Base-by-base conservation (phyloP, 2,113 vertebrate species). In the Neotoma lepida region DNA sequence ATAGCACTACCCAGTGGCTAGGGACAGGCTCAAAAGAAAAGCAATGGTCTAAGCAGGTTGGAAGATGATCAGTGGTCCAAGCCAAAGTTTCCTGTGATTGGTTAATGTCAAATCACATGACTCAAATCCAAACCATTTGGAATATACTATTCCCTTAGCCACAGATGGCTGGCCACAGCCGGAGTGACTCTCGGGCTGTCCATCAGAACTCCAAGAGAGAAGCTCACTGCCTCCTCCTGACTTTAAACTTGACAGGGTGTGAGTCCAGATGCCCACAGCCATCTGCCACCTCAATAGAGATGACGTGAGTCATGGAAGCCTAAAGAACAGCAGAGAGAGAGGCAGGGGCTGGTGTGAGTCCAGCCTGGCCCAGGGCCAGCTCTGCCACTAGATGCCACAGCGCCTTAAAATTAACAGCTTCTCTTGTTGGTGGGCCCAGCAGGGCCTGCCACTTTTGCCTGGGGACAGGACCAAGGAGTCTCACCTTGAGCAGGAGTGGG, bases 401-500 rank as follows among this genome's bases (percentile, higher is more conserved):
- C 39, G 51, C 33, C 76, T 10, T 6, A 18, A 61, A 68, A 46
- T 30, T 7, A 41, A 74, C 33, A 46, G 12, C 8, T 30, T 87
- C 66, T 41, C 58, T 17, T 22, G 13, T 35, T 1, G 35, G 63
- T 13, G 1, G 61, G 56, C 81, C 78, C 4, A 9, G 22, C 18
- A 10, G 17, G 15, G 44, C 56, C 89, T 28, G 9, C 12, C 28
- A 0, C 51, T 49, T 90, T 20, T 2, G 20, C 44, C 2, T 0
- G 1, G 49, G 13, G 46, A 49, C 8, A 81, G 70, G 33, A 49
- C 88, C 2, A 3, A 15, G 26, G 51, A 44, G 2, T 13, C 71
- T 98, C 98, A 99, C 99, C 99, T 99, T 99, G 41, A 99, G 98
- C 56, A 99, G 98, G 76, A 99, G 99, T 2, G 99, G 99, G 58